Conservation (phyloP, 2,888 invertebrate species). For the Erynnis tages region DNA sequence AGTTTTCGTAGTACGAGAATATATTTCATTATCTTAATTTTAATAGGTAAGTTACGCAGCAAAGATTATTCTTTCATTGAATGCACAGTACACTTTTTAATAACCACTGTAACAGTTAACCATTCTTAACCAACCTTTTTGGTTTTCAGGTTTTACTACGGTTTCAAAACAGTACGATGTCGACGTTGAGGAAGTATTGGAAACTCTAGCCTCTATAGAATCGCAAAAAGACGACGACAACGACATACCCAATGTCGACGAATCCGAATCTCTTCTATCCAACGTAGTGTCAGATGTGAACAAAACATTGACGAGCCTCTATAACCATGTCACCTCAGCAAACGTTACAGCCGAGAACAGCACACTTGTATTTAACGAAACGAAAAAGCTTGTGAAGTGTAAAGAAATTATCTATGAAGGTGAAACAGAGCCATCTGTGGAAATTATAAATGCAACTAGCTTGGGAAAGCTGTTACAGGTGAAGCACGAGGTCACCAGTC, state of each 20-base stretch:
- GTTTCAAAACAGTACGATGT: constrained; percentile 33
- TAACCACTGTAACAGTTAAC: too few relatives aligned
- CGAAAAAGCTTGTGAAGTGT: constrained; percentile 69
- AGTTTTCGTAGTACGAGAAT: too few relatives aligned
- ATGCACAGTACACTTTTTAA: too few relatives aligned
- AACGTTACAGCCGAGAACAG: constrained; percentile 65
- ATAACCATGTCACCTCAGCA: constrained; percentile 69
- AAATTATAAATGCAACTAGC: constrained; percentile 87
- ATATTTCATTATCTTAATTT: too few relatives aligned
- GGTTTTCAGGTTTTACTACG: constrained; percentile 47
- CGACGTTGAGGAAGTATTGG: constrained; percentile 15
- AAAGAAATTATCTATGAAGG: constrained; percentile 65
- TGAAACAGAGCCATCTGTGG: constrained; percentile 67
- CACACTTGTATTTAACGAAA: constrained; percentile 62
- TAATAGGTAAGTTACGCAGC: too few relatives aligned
- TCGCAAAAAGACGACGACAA: constrained; percentile 46
- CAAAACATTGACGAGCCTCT: constrained; percentile 67
- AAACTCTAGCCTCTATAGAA: constrained; percentile 1
- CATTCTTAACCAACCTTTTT: too few relatives aligned
- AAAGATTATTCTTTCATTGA: too few relatives aligned
- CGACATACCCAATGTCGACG: constrained; percentile 68
- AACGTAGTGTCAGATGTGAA: constrained; percentile 73
- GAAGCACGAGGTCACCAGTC: constrained; percentile 84
- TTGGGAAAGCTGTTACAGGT: constrained; percentile 84
- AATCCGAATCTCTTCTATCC: constrained; percentile 69